A percentile compares a stretch with the other conserved stretches of the same genome.
These are phyloP conservation scores for Paralichthys olivaceus DNA, from an alignment of 2,113 vertebrate species.

Conservation along the genomic window DNA sequence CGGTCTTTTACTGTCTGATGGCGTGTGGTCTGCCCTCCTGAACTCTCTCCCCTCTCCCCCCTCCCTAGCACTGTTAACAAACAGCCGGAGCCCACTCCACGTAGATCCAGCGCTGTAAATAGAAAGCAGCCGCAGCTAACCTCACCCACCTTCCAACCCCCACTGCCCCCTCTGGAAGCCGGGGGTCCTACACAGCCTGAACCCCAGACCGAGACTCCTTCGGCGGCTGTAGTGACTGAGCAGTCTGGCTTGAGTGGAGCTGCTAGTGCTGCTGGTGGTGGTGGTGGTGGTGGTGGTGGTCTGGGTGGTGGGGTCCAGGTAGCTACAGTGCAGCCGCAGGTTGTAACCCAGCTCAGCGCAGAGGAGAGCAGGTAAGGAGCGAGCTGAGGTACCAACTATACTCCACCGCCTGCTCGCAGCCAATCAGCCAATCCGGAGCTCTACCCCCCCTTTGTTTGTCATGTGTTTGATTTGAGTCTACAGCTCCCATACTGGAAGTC, in stretches of 20 bases:
- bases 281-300: slow-evolving; percentile 70
- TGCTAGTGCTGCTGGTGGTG: slow-evolving; percentile 67
- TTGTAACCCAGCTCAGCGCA: slow-evolving; percentile 78
- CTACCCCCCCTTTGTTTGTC: slow-evolving; percentile 42
- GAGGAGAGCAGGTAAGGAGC: slow-evolving; percentile 93
- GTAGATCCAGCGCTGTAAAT: slow-evolving; percentile 89
- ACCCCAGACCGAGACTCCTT: slow-evolving; percentile 65
- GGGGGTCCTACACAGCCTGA: slow-evolving; percentile 68
- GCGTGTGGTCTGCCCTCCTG: slow-evolving; percentile 74
- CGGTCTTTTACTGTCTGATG: slow-evolving; percentile 51
- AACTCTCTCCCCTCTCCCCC: slow-evolving; percentile 77
- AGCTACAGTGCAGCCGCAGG: slow-evolving; percentile 81
- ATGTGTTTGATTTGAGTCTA: slow-evolving; percentile 50
- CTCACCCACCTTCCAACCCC: slow-evolving; percentile 92
- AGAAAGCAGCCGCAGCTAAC: slow-evolving; percentile 91
- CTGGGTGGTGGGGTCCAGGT: slow-evolving; percentile 72
- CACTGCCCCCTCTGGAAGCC: slow-evolving; percentile 88
- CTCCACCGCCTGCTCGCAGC: slow-evolving; percentile 78
- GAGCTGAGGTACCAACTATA: slow-evolving; percentile 61
- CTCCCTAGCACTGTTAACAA: slow-evolving; percentile 92
- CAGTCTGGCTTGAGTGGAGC: slow-evolving; percentile 74
- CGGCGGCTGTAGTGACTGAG: slow-evolving; percentile 81
- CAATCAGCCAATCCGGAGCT: slow-evolving; percentile 73
- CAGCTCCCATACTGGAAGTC: slow-evolving; percentile 7
- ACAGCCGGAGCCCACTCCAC: slow-evolving; percentile 88